Percentiles rank a stretch among this genome's conserved stretches.
These are phyloP conservation scores for Brachionus plicatilis DNA, from an alignment of 1,140 invertebrate genomes.

Conservation along the genomic window DNA sequence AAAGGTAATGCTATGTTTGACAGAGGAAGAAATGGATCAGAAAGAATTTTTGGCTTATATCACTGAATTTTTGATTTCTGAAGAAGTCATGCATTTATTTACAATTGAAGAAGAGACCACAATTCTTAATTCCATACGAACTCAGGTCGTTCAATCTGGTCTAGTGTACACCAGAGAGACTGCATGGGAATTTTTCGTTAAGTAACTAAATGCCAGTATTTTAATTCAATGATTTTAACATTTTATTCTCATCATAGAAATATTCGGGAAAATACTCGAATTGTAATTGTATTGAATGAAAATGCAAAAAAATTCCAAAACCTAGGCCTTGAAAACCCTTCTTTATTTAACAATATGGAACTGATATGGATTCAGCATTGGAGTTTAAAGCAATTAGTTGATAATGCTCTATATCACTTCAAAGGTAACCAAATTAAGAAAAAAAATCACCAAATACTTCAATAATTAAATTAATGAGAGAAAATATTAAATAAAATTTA, in stretches of 20 bases:
- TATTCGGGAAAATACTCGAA: slow-evolving; percentile 53
- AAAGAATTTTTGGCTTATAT: slow-evolving; percentile 52
- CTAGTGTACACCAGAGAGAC: slow-evolving; percentile 53
- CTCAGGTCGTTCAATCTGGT: slow-evolving; percentile 54
- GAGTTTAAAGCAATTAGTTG: slow-evolving; percentile 50
- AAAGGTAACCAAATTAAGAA: slow-evolving; percentile 44
- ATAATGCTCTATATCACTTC: slow-evolving; percentile 52
- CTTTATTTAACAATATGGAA: slow-evolving; percentile 52
- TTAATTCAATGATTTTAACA: neutral
- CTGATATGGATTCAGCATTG: slow-evolving; percentile 55
- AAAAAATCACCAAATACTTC: too few relatives aligned
- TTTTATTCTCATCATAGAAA: slow-evolving; percentile 43
- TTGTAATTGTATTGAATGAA: slow-evolving; percentile 49
- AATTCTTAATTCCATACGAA: slow-evolving; percentile 56
- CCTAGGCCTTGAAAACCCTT: slow-evolving; percentile 49
- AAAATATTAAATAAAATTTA: too few relatives aligned
- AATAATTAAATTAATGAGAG: too few relatives aligned
- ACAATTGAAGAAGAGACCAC: slow-evolving; percentile 53
- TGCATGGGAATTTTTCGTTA: slow-evolving; percentile 56
- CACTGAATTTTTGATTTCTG: slow-evolving; percentile 53
- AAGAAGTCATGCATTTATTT: slow-evolving; percentile 53
- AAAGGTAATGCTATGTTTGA: slow-evolving; percentile 51
- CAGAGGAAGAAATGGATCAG: slow-evolving; percentile 53
- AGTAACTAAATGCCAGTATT: slow-evolving; percentile 43
- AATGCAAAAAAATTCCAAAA: slow-evolving; percentile 49